Base-by-base conservation (phyloP, 2,888 invertebrate species). In the Perdita meconis region DNA sequence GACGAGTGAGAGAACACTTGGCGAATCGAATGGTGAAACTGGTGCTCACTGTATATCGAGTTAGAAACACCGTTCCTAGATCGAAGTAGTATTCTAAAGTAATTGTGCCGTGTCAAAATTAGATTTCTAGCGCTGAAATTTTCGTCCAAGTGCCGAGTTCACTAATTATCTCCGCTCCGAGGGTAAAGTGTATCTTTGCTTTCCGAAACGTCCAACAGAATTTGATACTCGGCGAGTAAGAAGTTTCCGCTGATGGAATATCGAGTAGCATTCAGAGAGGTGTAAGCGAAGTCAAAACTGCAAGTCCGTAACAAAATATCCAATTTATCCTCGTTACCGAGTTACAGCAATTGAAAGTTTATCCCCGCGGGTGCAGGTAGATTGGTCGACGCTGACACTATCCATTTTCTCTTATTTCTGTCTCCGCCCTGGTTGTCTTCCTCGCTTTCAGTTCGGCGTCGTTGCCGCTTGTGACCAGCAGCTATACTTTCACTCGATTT, bases 301-400 rank as follows among this genome's bases (percentile, higher is more conserved):
- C 47, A 47, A 47, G 70, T 40, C 19, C 34, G 67, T 71, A 78
- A 71, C 80, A 56, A 81, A 81, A 80, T 81, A 80, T 79, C 64
- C 63, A 67, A 77, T 80, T 81, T 77, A 73, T 77, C 71, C 77
- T 81, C 73, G 69, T 81, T 81, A 80, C 64, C 51, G 66, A 80
- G 81, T 80, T 81, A 70, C 64, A 69, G 69, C 81, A 77, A 77
- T 81, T 70, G 81, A 81, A 81, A 81, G 81, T 81, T 81, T 55
- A 51, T 65, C 59, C 80, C 66, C 77, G 10, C 22, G 77, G 70
- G 77, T 70, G 56, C 56, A n/a, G 26, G 53, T 40, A 51, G 40
- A 76, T 80, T 64, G 64, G 51, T 51, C 56, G 64, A 71, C 64
- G 65, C 51, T 51, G 74, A 80, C 74, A 47, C 70, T 63, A 74